Evolutionary conservation across 2,113 vertebrate genomes (phyloP), one percentile per base, ranked within the genome.

Genomic region (Scytalopus superciliaris): DNA sequence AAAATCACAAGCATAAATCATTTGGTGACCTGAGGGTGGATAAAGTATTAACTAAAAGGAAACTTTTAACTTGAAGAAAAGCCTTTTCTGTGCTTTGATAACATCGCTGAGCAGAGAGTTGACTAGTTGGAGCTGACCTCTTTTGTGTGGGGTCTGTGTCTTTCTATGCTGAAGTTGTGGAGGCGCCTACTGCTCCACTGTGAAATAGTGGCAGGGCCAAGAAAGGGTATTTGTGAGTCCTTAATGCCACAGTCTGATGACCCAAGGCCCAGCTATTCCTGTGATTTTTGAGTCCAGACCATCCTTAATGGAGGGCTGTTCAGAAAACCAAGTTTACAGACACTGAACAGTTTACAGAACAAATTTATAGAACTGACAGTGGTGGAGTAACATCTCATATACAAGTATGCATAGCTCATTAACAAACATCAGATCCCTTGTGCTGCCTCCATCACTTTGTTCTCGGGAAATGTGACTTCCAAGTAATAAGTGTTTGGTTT

Each of bases 1-100:
- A 95, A 96, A 93, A 95, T 42, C 70, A 88, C 31, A 79, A 75
- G 49, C 35, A 69, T 78, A 97, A 95, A 95, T 78, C 68, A 78
- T 35, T 79, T 88, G 92, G 55, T 94, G 95, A 95, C 74, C 82
- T 57, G 69, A 70, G 8, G 62, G 23, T 50, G 85, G 76, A 35
- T 90, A 52, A 95, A 89, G 45, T 6, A 66, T 11, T 85, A 83
- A 49, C 39, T 89, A 37, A 81, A 93, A 67, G 53, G 72, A 63
- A 83, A 44, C 33, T 82, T 95, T 47, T 44, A 67, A 42, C 80
- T 76, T 60, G 35, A 60, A 68, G 63, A 70, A 53, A 76, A 79
- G 33, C n/a, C 45, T 93, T 39, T 81, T 42, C n/a, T 50, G n/a
- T 84, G 8, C 21, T 85, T 63, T 79, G 28, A 9, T 30, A 45